These are phyloP conservation scores for Ovis aries DNA, from an alignment of 2,113 vertebrate genomes.

Conservation along the genomic window DNA sequence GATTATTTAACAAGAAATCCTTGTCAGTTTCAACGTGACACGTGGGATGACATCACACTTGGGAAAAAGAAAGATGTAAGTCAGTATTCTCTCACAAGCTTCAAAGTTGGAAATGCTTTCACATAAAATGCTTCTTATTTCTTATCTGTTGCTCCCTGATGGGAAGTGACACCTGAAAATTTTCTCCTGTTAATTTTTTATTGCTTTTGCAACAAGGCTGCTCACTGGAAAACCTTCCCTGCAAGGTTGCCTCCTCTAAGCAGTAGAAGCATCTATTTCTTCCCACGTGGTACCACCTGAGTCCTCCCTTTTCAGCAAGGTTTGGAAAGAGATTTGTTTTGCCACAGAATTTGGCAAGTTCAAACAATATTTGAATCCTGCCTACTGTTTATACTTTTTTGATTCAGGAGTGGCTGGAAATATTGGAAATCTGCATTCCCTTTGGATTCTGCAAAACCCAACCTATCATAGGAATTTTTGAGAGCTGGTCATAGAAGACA, in stretches of 20 bases:
- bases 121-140: conserved; percentile 70
- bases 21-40: conserved; percentile 74
- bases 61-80: conserved; percentile 76
- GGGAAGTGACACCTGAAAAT: conserved; percentile 73
- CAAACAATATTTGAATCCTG: not conserved
- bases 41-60: conserved; percentile 74
- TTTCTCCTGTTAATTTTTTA: conserved; percentile 74
- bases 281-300: not conserved
- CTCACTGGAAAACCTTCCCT: conserved; percentile 25
- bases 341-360: not conserved
- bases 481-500: conserved; percentile 6
- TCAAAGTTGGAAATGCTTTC: conserved; percentile 76
- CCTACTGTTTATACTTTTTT: not conserved
- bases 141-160: conserved; percentile 72
- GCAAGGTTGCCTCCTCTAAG: not conserved
- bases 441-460: conserved; percentile 1
- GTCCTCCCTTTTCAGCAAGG: not conserved
- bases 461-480: not conserved
- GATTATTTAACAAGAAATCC: conserved; percentile 80
- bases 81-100: conserved; percentile 75
- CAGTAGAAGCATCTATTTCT: not conserved
- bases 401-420: conserved; percentile 8
- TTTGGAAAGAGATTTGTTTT: not conserved
- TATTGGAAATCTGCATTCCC: conserved; percentile 11
- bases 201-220: conserved; percentile 65